phyloP scores from a whole-genome alignment of 2,888 invertebrate genomes.

The Scaptomyza parva region DNA sequence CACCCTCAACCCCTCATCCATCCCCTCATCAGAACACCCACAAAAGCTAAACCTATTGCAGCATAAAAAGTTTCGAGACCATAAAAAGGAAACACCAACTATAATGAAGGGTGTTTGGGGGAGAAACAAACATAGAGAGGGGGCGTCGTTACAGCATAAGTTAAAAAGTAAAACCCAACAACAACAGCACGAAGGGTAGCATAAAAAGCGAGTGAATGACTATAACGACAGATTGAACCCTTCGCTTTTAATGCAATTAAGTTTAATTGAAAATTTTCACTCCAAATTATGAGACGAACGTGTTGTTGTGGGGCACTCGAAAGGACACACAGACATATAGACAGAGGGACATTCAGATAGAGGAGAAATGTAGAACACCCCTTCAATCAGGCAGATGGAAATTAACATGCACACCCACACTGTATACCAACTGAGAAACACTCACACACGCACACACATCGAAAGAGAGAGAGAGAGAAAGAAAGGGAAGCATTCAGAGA shows the following conservation, averaged over 20 bases:
- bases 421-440: too few relatives aligned
- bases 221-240: constrained; percentile 79
- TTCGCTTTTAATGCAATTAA: constrained; percentile 81
- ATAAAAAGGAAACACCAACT: constrained; percentile 66
- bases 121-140: background rate
- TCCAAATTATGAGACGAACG: constrained; percentile 81
- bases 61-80: constrained; percentile 66
- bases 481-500: constrained; percentile 7
- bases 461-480: too few relatives aligned
- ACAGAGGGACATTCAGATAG: constrained; percentile 3
- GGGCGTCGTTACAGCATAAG: constrained; percentile 33
- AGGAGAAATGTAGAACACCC: constrained; percentile 41
- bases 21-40: constrained; percentile 1
- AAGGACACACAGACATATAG: constrained; percentile 12
- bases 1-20: constrained; percentile 6
- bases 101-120: constrained; percentile 41
- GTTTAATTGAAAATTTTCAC: constrained; percentile 81
- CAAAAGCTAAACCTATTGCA: constrained; percentile 57
- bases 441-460: constrained; percentile 29
- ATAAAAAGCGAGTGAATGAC: constrained; percentile 26
- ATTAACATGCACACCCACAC: constrained; percentile 69
- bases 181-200: constrained; percentile 4
- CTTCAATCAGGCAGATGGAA: constrained; percentile 75
- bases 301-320: constrained; percentile 61
- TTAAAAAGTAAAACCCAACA: constrained; percentile 52